These are phyloP conservation scores for Drosophila gunungcola DNA, from an alignment of 1,140 invertebrate genomes.

Conservation along the genomic window DNA sequence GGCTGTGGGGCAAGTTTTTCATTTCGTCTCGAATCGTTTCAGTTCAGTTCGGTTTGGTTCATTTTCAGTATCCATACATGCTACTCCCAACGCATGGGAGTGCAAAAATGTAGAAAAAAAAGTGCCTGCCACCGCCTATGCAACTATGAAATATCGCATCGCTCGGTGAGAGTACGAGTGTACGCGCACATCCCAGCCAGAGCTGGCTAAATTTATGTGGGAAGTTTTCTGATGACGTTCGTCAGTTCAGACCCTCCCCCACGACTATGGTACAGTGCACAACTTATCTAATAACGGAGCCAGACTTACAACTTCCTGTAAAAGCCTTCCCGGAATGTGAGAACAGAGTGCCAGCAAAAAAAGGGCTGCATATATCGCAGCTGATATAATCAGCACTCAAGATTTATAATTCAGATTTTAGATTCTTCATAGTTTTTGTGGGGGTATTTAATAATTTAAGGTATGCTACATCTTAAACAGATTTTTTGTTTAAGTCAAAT, in stretches of 20 bases:
- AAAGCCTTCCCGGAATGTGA: slow-evolving; percentile 25
- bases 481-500: too few species aligned
- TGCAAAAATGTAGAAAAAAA: slow-evolving; percentile 28
- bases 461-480: neutral
- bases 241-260: slow-evolving; percentile 26
- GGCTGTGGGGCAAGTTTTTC: slow-evolving; percentile 46
- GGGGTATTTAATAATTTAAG: neutral
- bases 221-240: slow-evolving; percentile 58
- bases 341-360: slow-evolving; percentile 25
- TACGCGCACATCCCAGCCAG: slow-evolving; percentile 26
- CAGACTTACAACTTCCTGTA: slow-evolving; percentile 58
- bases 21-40: slow-evolving; percentile 3
- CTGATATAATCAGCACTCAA: slow-evolving; percentile 7
- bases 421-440: slow-evolving; percentile 7
- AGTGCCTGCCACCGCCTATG: slow-evolving; percentile 26
- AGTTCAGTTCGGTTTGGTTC: slow-evolving; percentile 20
- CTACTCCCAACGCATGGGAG: slow-evolving; percentile 30
- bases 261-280: slow-evolving; percentile 16
- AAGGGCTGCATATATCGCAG: slow-evolving; percentile 28
- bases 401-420: slow-evolving; percentile 29
- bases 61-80: slow-evolving; percentile 33
- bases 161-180: slow-evolving; percentile 15
- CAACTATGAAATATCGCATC: slow-evolving; percentile 64
- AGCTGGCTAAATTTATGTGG: slow-evolving; percentile 75
- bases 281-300: slow-evolving; percentile 71